These are phyloP conservation scores for Drosophila saltans DNA, from an alignment of 1,140 invertebrate species.

Conservation along the genomic window DNA sequence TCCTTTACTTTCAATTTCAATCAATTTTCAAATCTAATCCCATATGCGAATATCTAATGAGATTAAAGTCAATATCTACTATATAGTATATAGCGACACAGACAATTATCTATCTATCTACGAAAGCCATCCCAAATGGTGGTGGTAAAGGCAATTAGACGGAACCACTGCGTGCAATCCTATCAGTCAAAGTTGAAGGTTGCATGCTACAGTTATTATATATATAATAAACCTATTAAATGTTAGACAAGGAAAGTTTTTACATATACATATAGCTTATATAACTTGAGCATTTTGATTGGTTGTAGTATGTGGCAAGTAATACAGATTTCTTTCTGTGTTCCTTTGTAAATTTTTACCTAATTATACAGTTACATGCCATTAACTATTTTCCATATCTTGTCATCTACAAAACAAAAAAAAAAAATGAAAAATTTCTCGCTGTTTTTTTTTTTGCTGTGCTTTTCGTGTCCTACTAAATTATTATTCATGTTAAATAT, in stretches of 20 bases:
- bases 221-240: slow-evolving; percentile 1
- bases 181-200: neutral
- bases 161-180: neutral
- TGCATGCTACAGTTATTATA: slow-evolving; percentile 1
- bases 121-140: neutral
- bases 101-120: slow-evolving; percentile 2
- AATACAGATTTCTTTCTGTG: too few species aligned
- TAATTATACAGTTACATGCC: neutral
- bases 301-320: too few species aligned
- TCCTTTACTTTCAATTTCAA: neutral
- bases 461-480: neutral
- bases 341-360: neutral
- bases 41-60: neutral
- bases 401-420: neutral
- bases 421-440: neutral
- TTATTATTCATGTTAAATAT: slow-evolving; percentile 6
- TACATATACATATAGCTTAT: too few species aligned
- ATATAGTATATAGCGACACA: neutral
- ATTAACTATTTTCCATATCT: neutral
- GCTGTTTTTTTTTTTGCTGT: neutral
- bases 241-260: neutral
- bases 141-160: neutral
- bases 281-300: too few species aligned
- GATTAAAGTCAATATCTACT: neutral
- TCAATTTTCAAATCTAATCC: neutral